phyloP scores from a whole-genome alignment of 2,113 vertebrate species.

The Periophthalmus modestus region DNA sequence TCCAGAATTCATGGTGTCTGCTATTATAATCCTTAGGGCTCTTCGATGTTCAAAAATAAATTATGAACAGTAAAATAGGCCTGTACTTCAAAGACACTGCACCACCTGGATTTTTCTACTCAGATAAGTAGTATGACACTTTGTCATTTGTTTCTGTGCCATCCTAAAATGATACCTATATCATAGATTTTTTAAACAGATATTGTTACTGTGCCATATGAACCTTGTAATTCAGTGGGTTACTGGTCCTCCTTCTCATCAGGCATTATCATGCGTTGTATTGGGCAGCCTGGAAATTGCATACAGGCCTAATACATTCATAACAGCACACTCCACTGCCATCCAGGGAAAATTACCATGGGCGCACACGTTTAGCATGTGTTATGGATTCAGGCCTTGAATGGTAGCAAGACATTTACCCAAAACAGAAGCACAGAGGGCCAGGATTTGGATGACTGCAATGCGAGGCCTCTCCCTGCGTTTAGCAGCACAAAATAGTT shows the following conservation, averaged over 20 bases:
- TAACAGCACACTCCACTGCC: conserved; percentile 11
- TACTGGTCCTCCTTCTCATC: conserved; percentile 25
- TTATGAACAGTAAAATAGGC: conserved; percentile 22
- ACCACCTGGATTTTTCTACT: not conserved
- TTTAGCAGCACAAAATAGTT: conserved; percentile 48
- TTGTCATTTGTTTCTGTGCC: not conserved
- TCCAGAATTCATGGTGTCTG: conserved; percentile 71
- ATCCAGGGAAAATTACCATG: conserved; percentile 27
- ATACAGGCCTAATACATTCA: conserved; percentile 6
- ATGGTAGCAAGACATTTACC: conserved; percentile 40
- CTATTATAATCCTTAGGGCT: conserved; percentile 50
- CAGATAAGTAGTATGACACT: not conserved
- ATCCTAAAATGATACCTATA: not conserved
- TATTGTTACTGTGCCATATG: not conserved
- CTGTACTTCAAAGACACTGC: not conserved
- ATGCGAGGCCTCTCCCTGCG: conserved; percentile 46
- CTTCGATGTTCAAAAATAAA: conserved; percentile 36
- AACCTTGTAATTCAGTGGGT: not conserved
- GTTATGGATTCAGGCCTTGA: conserved; percentile 38
- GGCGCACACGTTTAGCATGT: conserved; percentile 43
- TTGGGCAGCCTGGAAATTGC: conserved; percentile 1
- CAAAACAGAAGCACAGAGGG: conserved; percentile 46
- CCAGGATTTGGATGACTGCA: conserved; percentile 41
- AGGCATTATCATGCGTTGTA: not conserved
- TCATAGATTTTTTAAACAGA: not conserved